Evolutionary conservation across 2,888 invertebrate genomes (phyloP), one percentile per base, ranked within the genome.

Genomic region (Heliconius hortense): DNA sequence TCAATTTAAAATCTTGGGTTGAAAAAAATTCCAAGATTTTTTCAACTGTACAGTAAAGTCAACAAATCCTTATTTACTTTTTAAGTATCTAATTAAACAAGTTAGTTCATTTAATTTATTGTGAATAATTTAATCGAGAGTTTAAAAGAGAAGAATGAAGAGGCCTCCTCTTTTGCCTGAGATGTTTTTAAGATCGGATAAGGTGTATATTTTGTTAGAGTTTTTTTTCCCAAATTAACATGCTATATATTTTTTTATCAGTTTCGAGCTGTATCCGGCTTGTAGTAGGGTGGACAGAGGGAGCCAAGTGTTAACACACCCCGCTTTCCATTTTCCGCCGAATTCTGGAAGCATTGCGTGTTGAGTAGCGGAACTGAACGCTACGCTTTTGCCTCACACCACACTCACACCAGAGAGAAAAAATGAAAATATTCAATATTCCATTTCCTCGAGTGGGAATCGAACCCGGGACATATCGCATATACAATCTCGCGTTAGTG

Each of bases 141-240:
- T 53, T 67, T 75, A 68, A 63, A 64, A 71, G 63, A 70, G 31
- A 67, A 67, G 71, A 73, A 73, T 75, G 39, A 71, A 66, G 39
- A 66, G 59, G 63, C n/a, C 28, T 77, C 48, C 59, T 74, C 31
- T 35, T 28, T 75, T 60, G 43, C n/a, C 28, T 64, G 73, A 53
- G 63, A 76, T 69, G 39, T 43, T 68, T n/a, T 64, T 24, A 53
- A 64, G 28, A 39, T 10, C n/a, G 2, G 35, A 59, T 13, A 35
- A 24, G 13, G 59, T 1, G 7, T 56, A 59, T 35, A 39, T 39
- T 70, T 70, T 35, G 59, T 10, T 53, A 1, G 0, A 1, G 8
- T 7, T 11, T 69, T 56, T n/a, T 26, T 64, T 13, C n/a, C 1
- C 11, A 64, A 35, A n/a, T 64, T 35, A 21, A 35, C 63, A 21